Conservation (phyloP, 2,888 invertebrate species). For the Diogma glabrata region DNA sequence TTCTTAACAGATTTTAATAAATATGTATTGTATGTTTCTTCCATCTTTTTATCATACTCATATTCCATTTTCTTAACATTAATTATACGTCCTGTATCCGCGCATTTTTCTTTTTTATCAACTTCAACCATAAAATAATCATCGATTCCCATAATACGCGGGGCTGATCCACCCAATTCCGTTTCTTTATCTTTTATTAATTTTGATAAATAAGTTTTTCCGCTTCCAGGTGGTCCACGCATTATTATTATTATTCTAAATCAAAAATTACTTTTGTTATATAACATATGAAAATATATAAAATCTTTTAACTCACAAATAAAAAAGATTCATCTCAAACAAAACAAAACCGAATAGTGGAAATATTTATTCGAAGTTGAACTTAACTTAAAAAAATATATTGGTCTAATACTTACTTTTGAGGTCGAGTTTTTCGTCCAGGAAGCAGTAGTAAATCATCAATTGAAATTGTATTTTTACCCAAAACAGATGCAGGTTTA, state of each 20-base stretch:
- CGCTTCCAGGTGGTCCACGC: constrained; percentile 88
- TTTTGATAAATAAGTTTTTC: constrained; percentile 84
- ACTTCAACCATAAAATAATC: constrained; percentile 90
- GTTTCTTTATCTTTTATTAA: constrained; percentile 73
- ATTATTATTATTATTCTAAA: constrained; percentile 70
- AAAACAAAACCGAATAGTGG: not conserved
- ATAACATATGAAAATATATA: not conserved
- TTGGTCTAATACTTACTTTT: constrained; percentile 19
- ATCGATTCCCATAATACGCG: constrained; percentile 83
- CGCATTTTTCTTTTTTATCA: constrained; percentile 47
- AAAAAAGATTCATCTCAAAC: not conserved
- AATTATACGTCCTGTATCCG: constrained; percentile 35
- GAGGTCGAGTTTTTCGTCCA: constrained; percentile 66
- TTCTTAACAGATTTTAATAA: constrained; percentile 84
- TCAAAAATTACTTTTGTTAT: constrained; percentile 3
- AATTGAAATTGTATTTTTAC: constrained; percentile 46
- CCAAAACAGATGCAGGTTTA: too few species aligned
- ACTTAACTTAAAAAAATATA: too few species aligned
- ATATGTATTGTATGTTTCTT: constrained; percentile 67
- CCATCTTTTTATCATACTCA: constrained; percentile 78
- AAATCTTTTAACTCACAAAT: not conserved
- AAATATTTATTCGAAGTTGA: not conserved
- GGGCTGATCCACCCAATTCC: constrained; percentile 78
- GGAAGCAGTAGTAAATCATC: constrained; percentile 76
- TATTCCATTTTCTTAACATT: constrained; percentile 43